Percentiles rank a stretch among this genome's conserved stretches.
These are phyloP conservation scores for Baryphthengus martii DNA, from an alignment of 2,113 vertebrate genomes.

Conservation along the genomic window DNA sequence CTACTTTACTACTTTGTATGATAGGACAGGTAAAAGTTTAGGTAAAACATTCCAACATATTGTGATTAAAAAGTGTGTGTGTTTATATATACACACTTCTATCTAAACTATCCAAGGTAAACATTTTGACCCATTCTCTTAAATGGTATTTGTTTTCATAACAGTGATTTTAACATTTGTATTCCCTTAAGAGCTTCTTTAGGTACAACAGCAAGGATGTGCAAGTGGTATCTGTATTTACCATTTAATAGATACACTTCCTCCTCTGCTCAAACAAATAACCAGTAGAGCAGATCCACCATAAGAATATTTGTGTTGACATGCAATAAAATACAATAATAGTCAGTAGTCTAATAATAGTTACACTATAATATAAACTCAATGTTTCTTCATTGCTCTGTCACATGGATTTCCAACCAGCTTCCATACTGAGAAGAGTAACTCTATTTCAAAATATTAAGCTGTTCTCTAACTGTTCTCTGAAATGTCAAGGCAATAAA, in stretches of 20 bases:
- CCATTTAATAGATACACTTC: neutral
- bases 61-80: neutral
- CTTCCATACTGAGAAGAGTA: neutral
- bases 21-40: neutral
- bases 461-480: neutral
- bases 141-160: neutral
- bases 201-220: neutral
- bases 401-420: neutral
- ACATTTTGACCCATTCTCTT: neutral
- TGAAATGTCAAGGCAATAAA: neutral
- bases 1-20: neutral
- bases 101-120: neutral
- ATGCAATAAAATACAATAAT: neutral
- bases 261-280: neutral
- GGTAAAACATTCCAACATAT: neutral
- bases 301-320: neutral
- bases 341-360: neutral
- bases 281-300: neutral
- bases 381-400: neutral
- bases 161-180: neutral
- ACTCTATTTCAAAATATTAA: neutral
- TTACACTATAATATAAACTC: neutral
- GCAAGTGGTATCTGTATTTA: neutral
- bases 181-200: neutral
- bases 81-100: neutral